phyloP scores from a whole-genome alignment of 2,888 invertebrate species.

The Drosophila subquinaria region DNA sequence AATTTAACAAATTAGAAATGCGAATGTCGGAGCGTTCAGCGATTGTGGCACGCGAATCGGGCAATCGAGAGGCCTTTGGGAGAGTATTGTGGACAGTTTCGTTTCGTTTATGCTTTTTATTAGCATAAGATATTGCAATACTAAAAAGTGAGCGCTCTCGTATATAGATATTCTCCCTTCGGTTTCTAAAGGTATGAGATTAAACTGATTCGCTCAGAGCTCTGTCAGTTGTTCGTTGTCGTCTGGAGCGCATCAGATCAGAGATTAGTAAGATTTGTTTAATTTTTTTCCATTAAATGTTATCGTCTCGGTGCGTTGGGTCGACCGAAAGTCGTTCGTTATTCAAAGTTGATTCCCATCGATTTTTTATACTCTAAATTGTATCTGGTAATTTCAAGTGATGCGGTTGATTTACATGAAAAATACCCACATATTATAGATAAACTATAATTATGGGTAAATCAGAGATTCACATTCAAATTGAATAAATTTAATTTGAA shows the following conservation, averaged over 20 bases:
- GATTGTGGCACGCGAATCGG: constrained; percentile 17
- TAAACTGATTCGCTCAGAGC: constrained; percentile 30
- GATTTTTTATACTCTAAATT: constrained; percentile 8
- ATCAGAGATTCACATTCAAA: neutral
- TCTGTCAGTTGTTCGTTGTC: constrained; percentile 33
- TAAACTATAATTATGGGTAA: neutral
- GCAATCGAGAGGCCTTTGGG: constrained; percentile 15
- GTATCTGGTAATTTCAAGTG: constrained; percentile 21
- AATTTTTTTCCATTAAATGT: constrained; percentile 32
- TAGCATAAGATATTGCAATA: constrained; percentile 64
- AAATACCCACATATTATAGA: constrained; percentile 11
- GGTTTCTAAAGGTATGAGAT: constrained; percentile 25
- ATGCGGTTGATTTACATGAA: constrained; percentile 8
- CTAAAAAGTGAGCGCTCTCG: constrained; percentile 14
- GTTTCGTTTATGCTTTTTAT: constrained; percentile 58
- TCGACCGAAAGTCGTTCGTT: constrained; percentile 35
- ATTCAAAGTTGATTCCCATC: constrained; percentile 10
- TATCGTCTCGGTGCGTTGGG: constrained; percentile 52
- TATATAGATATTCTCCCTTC: constrained; percentile 21
- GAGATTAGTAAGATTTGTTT: constrained; percentile 45
- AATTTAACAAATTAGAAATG: constrained; percentile 42
- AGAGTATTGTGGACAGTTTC: constrained; percentile 33
- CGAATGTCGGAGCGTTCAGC: constrained; percentile 13
- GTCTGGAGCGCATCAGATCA: constrained; percentile 39
- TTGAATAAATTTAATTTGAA: neutral